Conservation (phyloP, 2,113 vertebrate species). For the Microtus pennsylvanicus region DNA sequence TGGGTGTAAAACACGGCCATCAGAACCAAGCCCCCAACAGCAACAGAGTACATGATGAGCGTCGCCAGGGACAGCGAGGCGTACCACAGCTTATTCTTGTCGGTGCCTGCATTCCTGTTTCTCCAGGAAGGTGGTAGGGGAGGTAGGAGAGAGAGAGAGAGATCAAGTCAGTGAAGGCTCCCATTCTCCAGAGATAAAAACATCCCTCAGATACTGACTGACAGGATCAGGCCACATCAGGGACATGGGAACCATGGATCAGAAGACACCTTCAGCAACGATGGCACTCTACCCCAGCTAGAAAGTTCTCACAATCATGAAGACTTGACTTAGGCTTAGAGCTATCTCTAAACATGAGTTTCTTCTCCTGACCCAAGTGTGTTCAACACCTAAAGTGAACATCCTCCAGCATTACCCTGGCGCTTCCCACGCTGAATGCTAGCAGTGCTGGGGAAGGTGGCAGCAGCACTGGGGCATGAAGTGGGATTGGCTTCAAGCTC, state of each 20-base stretch:
- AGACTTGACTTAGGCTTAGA: too few species aligned
- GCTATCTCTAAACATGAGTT: too few species aligned
- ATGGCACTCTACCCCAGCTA: too few species aligned
- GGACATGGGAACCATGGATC: too few species aligned
- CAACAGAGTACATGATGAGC: conserved; percentile 92
- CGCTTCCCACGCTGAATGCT: too few species aligned
- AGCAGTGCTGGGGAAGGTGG: background rate
- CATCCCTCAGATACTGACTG: too few species aligned
- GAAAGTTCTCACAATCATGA: too few species aligned
- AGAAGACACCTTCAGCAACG: too few species aligned
- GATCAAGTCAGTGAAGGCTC: too few species aligned
- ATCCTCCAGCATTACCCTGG: background rate
- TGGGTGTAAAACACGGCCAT: conserved; percentile 94
- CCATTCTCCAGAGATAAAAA: too few species aligned
- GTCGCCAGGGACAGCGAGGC: conserved; percentile 93
- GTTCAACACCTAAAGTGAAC: background rate
- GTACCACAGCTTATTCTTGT: conserved; percentile 94
- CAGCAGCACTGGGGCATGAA: too few species aligned
- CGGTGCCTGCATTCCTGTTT: conserved; percentile 93
- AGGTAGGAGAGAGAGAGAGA: background rate
- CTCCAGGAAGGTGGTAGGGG: background rate
- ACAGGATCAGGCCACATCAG: too few species aligned
- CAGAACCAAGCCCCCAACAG: conserved; percentile 91
- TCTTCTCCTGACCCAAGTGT: background rate
- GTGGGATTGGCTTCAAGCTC: background rate